A percentile compares a stretch with the other conserved stretches of the same genome.
Evolutionary conservation across 1,140 invertebrate genomes (phyloP).

Genomic region (Drosophila pectinifera): DNA sequence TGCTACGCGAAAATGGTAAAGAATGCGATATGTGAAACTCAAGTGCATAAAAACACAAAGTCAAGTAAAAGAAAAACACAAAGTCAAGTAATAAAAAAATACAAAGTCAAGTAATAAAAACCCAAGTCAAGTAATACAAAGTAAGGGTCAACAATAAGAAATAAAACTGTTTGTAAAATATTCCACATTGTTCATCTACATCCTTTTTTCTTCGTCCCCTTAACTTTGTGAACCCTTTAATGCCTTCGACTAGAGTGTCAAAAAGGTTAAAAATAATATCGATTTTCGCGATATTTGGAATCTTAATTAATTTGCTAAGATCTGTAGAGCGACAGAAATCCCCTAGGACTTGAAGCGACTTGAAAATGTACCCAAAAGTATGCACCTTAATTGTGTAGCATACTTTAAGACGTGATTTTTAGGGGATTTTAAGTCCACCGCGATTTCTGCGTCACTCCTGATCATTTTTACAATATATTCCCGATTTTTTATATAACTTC

Average conservation of each 20-base stretch:
- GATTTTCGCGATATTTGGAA: background rate
- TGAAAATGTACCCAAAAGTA: background rate
- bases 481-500: background rate
- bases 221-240: slow-evolving; percentile 6
- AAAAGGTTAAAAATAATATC: background rate
- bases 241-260: slow-evolving; percentile 1
- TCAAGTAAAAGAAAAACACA: slow-evolving; percentile 9
- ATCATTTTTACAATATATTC: background rate
- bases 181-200: slow-evolving; percentile 4
- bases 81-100: slow-evolving; percentile 19
- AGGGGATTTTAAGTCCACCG: background rate
- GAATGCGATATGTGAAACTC: slow-evolving; percentile 9
- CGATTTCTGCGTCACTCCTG: background rate
- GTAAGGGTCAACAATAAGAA: slow-evolving; percentile 5
- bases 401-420: background rate
- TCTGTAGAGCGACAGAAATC: background rate
- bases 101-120: slow-evolving; percentile 21
- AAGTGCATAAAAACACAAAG: slow-evolving; percentile 10
- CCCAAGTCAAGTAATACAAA: slow-evolving; percentile 13
- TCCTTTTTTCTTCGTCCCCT: background rate
- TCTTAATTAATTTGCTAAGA: too few relatives aligned
- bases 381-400: background rate
- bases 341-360: too few relatives aligned
- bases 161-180: slow-evolving; percentile 32
- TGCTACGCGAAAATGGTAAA: background rate